Conservation (phyloP, 2,797 vertebrate species). For the Serranus cabrilla region DNA sequence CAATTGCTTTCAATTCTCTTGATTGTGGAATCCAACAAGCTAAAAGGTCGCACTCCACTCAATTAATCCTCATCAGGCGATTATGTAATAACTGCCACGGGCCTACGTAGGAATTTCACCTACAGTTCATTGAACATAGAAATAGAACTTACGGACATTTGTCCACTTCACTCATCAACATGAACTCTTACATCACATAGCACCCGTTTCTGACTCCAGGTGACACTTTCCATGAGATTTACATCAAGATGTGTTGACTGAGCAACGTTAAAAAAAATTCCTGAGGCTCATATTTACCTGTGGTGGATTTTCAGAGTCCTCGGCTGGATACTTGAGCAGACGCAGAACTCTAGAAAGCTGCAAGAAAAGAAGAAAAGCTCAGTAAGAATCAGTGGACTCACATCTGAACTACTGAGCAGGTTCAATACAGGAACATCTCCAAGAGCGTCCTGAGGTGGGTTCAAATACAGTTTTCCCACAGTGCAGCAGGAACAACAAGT, state of each 20-base stretch:
- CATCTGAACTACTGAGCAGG: background rate
- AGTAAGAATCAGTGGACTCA: background rate
- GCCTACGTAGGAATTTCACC: no score
- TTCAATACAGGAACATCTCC: background rate
- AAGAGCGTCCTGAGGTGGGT: background rate
- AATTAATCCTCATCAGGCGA: no score
- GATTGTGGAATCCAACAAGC: no score
- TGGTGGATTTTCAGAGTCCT: slow-evolving; percentile 85
- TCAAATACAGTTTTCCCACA: slow-evolving; percentile 1
- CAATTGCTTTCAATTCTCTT: no score
- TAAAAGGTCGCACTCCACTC: no score
- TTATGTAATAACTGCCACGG: no score
- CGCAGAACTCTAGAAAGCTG: slow-evolving; percentile 95
- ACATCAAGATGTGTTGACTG: background rate
- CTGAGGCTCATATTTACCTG: slow-evolving; percentile 75
- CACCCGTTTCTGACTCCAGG: no score
- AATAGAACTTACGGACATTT: no score
- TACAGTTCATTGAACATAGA: no score
- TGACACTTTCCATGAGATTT: no score
- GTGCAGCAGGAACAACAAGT: background rate
- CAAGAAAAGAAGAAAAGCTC: slow-evolving; percentile 21
- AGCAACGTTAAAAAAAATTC: background rate
- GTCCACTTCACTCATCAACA: no score
- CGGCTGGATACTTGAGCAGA: slow-evolving; percentile 92
- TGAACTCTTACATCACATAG: no score